phyloP scores from a whole-genome alignment of 2,888 invertebrate species.

The Scaeva pyrastri region DNA sequence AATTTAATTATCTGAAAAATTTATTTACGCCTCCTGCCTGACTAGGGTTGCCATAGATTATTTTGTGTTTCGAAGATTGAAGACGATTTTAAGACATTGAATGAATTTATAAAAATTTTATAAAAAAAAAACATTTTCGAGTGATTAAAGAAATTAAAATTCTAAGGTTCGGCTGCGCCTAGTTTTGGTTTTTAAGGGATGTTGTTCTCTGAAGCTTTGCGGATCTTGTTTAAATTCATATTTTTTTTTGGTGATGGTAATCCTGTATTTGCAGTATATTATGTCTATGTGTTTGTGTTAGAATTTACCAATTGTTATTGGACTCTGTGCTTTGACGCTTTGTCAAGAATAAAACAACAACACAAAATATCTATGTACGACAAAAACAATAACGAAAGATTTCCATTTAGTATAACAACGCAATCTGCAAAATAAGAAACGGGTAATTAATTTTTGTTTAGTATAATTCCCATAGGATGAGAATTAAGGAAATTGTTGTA shows the following conservation, averaged over 20 bases:
- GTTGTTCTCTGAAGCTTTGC: no score
- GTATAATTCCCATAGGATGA: not conserved
- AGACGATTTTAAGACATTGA: no score
- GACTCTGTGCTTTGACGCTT: constrained; percentile 1
- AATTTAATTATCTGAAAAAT: constrained; percentile 39
- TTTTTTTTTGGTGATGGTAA: constrained; percentile 8
- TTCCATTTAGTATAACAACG: not conserved
- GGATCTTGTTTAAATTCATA: no score
- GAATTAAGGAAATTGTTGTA: not conserved
- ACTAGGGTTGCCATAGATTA: not conserved
- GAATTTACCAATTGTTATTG: constrained; percentile 15
- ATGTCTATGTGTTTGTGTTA: not conserved
- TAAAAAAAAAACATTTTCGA: no score
- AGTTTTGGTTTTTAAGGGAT: no score
- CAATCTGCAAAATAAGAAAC: not conserved
- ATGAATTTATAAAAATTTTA: not conserved
- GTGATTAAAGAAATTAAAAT: no score
- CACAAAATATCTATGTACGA: no score
- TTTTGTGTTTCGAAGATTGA: not conserved
- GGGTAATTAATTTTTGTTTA: constrained; percentile 25
- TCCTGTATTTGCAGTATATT: not conserved
- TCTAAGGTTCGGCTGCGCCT: no score
- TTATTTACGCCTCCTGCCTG: constrained; percentile 3
- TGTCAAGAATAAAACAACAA: not conserved
- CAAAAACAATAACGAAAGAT: not conserved